A percentile compares a stretch with the other conserved stretches of the same genome.
phyloP scores from a whole-genome alignment of 2,888 invertebrate genomes.

The Muscina levida region DNA sequence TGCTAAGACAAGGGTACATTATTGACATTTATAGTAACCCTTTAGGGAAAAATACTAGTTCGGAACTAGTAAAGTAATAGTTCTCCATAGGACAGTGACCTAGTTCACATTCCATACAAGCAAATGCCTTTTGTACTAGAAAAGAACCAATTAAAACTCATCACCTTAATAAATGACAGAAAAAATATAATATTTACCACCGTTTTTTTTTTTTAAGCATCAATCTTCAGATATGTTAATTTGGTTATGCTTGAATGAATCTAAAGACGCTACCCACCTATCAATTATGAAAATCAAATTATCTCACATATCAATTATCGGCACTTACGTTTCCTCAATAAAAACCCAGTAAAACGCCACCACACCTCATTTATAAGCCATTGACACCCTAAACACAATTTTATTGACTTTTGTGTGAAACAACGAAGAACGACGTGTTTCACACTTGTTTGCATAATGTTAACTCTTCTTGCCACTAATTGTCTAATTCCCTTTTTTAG shows the following conservation, averaged over 20 bases:
- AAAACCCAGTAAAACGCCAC: not conserved
- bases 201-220: too few species aligned
- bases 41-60: too few species aligned
- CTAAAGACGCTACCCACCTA: not conserved
- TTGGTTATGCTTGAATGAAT: slow-evolving; percentile 6
- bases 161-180: too few species aligned
- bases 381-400: slow-evolving; percentile 46
- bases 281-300: slow-evolving; percentile 15
- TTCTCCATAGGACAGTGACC: too few species aligned
- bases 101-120: too few species aligned
- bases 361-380: slow-evolving; percentile 5
- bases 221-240: too few species aligned
- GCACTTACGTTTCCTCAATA: not conserved
- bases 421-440: slow-evolving; percentile 34
- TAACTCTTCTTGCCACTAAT: slow-evolving; percentile 35
- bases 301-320: not conserved
- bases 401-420: slow-evolving; percentile 40
- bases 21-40: too few species aligned
- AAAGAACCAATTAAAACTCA: too few species aligned
- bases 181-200: too few species aligned
- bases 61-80: too few species aligned
- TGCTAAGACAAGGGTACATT: too few species aligned
- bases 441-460: slow-evolving; percentile 50
- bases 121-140: too few species aligned
- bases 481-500: slow-evolving; percentile 80